phyloP scores from a whole-genome alignment of 1,140 invertebrate genomes.

The Bombus fervidus region DNA sequence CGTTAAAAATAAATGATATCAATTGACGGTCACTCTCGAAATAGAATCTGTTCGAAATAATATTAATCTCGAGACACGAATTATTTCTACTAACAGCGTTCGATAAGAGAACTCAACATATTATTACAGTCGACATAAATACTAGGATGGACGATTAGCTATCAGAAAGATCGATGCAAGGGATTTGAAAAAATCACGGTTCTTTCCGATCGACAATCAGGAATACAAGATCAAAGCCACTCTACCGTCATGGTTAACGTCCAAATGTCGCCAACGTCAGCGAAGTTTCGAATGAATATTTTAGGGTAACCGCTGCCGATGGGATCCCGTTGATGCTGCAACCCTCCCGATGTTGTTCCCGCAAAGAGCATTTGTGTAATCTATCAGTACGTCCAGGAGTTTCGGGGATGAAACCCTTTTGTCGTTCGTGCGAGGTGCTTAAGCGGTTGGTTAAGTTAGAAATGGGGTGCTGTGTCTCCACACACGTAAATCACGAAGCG shows the following conservation, averaged over 20 bases:
- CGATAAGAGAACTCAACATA: not conserved
- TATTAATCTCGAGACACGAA: too few species aligned
- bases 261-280: slow-evolving; percentile 60
- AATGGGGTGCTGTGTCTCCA: slow-evolving; percentile 24
- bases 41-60: too few species aligned
- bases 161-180: not conserved
- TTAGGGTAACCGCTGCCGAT: slow-evolving; percentile 46
- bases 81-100: not conserved
- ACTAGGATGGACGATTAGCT: not conserved
- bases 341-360: slow-evolving; percentile 62
- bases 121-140: not conserved
- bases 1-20: too few species aligned
- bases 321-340: slow-evolving; percentile 41
- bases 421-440: slow-evolving; percentile 75
- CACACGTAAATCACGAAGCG: not conserved
- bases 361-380: slow-evolving; percentile 80
- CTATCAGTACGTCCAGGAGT: slow-evolving; percentile 74
- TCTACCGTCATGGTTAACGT: slow-evolving; percentile 51
- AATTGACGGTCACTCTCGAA: too few species aligned
- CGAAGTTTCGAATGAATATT: slow-evolving; percentile 64
- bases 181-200: slow-evolving; percentile 28
- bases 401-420: slow-evolving; percentile 79
- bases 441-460: slow-evolving; percentile 76
- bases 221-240: slow-evolving; percentile 65
- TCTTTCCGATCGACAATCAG: slow-evolving; percentile 47